Evolutionary conservation across 2,888 invertebrate genomes (phyloP).

Genomic region (Ametastegia equiseti): DNA sequence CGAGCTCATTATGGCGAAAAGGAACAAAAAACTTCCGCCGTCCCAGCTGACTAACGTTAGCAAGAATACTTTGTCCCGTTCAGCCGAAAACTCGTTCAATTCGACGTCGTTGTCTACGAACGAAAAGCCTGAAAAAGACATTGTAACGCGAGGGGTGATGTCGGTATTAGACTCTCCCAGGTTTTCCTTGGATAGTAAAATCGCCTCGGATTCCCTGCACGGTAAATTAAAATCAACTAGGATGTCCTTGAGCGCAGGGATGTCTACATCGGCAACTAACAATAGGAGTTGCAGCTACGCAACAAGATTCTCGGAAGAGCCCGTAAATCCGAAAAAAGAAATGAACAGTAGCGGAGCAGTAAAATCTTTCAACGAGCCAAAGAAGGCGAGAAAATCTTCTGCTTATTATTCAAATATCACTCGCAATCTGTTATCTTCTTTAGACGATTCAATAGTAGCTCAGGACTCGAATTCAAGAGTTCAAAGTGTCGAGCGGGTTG

Average conservation of each 20-base stretch:
- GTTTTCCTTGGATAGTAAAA: conserved; percentile 36
- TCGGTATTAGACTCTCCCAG: conserved; percentile 6
- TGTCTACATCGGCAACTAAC: neutral
- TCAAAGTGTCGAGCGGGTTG: neutral
- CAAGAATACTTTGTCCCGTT: neutral
- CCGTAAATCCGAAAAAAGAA: neutral
- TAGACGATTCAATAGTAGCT: conserved; percentile 3
- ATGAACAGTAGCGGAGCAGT: neutral
- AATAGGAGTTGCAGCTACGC: neutral
- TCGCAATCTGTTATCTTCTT: conserved; percentile 28
- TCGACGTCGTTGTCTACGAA: neutral
- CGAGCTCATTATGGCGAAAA: conserved; percentile 67
- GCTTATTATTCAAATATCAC: conserved; percentile 9
- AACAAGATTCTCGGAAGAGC: neutral
- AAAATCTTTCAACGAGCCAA: neutral
- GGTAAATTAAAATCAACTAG: neutral
- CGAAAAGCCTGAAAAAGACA: conserved; percentile 54
- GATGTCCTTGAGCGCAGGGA: conserved; percentile 6
- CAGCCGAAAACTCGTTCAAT: neutral
- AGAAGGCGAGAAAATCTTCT: neutral
- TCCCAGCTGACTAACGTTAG: conserved; percentile 4
- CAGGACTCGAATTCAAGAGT: neutral
- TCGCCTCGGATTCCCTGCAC: neutral
- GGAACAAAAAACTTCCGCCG: conserved; percentile 50
- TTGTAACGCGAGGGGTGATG: neutral